Evolutionary conservation across 1,140 invertebrate genomes (phyloP).

Genomic region (Hermetia illucens): DNA sequence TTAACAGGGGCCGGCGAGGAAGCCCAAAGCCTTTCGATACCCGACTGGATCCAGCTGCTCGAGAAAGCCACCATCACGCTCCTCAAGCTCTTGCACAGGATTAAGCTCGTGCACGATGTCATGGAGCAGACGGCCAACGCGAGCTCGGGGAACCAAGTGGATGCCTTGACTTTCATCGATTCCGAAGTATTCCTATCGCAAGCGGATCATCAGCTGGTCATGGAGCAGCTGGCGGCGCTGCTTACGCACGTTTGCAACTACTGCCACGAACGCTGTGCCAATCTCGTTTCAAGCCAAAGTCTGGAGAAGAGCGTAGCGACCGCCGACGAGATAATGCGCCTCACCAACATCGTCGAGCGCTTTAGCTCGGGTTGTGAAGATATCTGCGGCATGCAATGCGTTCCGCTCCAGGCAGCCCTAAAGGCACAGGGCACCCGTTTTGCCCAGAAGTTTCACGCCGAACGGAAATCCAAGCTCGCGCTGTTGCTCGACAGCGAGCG

Average conservation of each 20-base stretch:
- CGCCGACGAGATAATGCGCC: conserved; percentile 59
- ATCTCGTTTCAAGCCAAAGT: conserved; percentile 63
- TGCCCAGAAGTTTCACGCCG: conserved; percentile 80
- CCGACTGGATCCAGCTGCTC: conserved; percentile 68
- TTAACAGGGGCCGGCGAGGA: conserved; percentile 53
- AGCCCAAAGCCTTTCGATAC: conserved; percentile 45
- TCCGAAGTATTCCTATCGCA: conserved; percentile 53
- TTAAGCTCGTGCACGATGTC: conserved; percentile 56
- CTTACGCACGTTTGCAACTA: conserved; percentile 73
- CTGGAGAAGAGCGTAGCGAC: conserved; percentile 47
- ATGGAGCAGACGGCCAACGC: conserved; percentile 46
- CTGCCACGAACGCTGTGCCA: conserved; percentile 79
- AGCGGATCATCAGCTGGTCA: conserved; percentile 52
- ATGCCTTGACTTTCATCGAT: conserved; percentile 37
- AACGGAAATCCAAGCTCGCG: conserved; percentile 71
- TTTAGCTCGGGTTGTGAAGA: conserved; percentile 64
- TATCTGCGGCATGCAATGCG: conserved; percentile 65
- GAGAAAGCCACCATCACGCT: conserved; percentile 57
- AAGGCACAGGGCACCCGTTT: conserved; percentile 83
- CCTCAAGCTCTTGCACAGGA: conserved; percentile 41
- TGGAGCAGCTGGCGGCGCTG: conserved; percentile 57
- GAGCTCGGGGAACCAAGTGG: conserved; percentile 34
- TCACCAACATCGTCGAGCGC: conserved; percentile 63
- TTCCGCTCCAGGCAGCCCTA: conserved; percentile 65
- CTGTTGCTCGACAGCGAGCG: conserved; percentile 76